A percentile compares a stretch with the other conserved stretches of the same genome.
Evolutionary conservation across 2,888 invertebrate species (phyloP).

Genomic region (Cordilura impudica): DNA sequence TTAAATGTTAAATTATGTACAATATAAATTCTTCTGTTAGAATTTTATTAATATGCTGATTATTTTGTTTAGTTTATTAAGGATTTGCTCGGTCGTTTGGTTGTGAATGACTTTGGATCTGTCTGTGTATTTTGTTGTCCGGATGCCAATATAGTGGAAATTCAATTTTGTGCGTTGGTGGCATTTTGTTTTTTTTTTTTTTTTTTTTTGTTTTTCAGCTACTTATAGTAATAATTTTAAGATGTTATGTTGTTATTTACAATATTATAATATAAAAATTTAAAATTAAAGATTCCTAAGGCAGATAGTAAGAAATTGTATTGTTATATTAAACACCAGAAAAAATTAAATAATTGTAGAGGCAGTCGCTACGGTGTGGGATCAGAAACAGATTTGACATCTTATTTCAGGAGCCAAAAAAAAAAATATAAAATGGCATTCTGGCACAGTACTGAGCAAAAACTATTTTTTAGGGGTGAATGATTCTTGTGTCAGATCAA

Average conservation of each 20-base stretch:
- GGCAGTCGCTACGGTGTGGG: too few relatives aligned
- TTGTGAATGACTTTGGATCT: not conserved
- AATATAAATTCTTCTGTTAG: constrained; percentile 27
- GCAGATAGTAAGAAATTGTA: too few relatives aligned
- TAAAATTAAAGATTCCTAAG: too few relatives aligned
- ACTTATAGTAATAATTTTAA: constrained; percentile 33
- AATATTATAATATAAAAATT: constrained; percentile 6
- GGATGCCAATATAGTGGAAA: constrained; percentile 27
- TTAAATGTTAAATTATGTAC: constrained; percentile 50
- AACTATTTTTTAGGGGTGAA: too few relatives aligned
- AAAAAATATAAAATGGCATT: too few relatives aligned
- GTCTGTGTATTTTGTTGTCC: not conserved
- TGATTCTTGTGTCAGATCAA: too few relatives aligned
- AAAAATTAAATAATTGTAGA: too few relatives aligned
- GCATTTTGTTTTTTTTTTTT: too few relatives aligned
- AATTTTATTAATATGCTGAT: constrained; percentile 50
- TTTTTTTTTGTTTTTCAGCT: not conserved
- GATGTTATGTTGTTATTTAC: constrained; percentile 17
- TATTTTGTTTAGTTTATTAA: constrained; percentile 51
- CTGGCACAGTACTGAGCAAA: too few relatives aligned
- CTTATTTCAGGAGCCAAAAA: too few relatives aligned
- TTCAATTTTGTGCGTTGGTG: constrained; percentile 53
- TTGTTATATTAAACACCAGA: too few relatives aligned
- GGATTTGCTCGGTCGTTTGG: constrained; percentile 18
- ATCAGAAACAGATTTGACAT: too few relatives aligned